Evolutionary conservation across 2,888 invertebrate species (phyloP).

Genomic region (Spodoptera littoralis): DNA sequence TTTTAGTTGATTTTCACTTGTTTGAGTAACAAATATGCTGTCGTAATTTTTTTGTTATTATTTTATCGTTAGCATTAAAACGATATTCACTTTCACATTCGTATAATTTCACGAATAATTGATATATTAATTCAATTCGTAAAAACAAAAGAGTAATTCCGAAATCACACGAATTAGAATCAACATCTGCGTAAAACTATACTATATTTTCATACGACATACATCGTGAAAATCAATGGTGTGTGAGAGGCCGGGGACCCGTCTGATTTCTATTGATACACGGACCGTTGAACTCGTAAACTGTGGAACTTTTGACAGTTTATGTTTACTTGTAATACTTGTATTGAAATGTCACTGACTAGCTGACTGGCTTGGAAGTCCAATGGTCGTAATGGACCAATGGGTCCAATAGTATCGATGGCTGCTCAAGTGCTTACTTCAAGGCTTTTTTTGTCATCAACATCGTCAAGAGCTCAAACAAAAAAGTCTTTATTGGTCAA

Average conservation of each 20-base stretch:
- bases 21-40: too few relatives aligned
- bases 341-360: too few relatives aligned
- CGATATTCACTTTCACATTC: not conserved
- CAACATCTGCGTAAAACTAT: slow-evolving; percentile 42
- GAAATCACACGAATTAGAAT: slow-evolving; percentile 38
- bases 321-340: slow-evolving; percentile 6
- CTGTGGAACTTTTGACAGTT: slow-evolving; percentile 39
- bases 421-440: too few relatives aligned
- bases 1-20: too few relatives aligned
- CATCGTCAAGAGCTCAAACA: too few relatives aligned
- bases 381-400: not conserved
- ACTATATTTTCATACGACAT: slow-evolving; percentile 24
- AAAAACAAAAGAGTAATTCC: slow-evolving; percentile 33
- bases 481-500: too few relatives aligned
- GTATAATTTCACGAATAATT: slow-evolving; percentile 48
- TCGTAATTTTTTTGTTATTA: too few relatives aligned
- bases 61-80: too few relatives aligned
- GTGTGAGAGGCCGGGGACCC: slow-evolving; percentile 35
- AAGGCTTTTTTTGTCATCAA: too few relatives aligned
- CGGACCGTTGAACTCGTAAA: slow-evolving; percentile 43
- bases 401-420: too few relatives aligned
- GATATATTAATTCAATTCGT: slow-evolving; percentile 12
- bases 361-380: not conserved
- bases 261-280: slow-evolving; percentile 45
- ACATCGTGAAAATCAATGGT: slow-evolving; percentile 62